Base-by-base conservation (phyloP, 37 sponge, comb jelly and placozoan genomes). In the Bolinopsis microptera region DNA sequence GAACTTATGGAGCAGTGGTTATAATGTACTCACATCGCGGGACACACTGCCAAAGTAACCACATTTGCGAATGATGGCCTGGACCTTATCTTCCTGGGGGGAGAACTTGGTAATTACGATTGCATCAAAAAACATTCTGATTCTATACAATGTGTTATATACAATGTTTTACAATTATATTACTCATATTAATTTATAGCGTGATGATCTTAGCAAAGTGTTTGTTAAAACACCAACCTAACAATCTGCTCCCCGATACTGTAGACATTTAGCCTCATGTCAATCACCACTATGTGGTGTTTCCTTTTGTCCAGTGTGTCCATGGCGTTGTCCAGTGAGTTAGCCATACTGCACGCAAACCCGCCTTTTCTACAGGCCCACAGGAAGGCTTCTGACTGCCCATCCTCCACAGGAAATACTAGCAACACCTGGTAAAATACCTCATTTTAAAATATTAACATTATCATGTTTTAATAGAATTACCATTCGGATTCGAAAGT, bases 361-460 rank as follows among this genome's bases (percentile, higher is more conserved):
- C 82, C 82, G 8, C 82, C 82, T 37, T 80, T 80, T 37, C 82
- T 27, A 34, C 82, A 80, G 37, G 82, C 82, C 82, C 82, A 80
- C 82, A 36, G 3, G 82, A 80, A 80, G 37, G 82, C 82, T 35
- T 80, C 82, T 32, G 32, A 30, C 37, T 80, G 82, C 9, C 82
- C 82, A 34, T 80, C 82, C 37, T 80, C 82, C 16, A 33, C 82
- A 32, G 82, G 82, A 80, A 80, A 80, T 13, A 80, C 82, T 22
- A 80, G 82, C 8, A 80, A 36, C 9, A 80, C 82, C 82, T 80
- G 82, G 30, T 23, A 22, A 25, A 22, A 18, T 61, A 61, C 16
- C 18, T 61, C 9, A 61, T 72, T 16, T 26, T 72, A 28, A 25
- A 72, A n/a, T n/a, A n/a, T n/a, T n/a, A n/a, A n/a, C n/a, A n/a